Base-by-base conservation (phyloP, 2,888 invertebrate genomes). In the Dicycla oo region DNA sequence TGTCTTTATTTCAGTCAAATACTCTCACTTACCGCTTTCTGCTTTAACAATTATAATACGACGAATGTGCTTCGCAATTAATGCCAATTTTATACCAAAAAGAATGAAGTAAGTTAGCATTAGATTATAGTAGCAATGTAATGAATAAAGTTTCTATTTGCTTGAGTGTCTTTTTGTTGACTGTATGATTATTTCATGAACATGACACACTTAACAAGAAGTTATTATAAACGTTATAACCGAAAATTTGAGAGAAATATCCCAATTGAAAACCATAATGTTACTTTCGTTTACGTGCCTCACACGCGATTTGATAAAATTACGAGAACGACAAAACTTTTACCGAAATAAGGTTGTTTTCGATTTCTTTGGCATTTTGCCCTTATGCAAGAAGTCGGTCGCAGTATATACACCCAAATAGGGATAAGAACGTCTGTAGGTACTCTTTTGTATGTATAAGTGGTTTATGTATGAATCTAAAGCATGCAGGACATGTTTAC, bases 1-100 rank as follows among this genome's bases (percentile, higher is more conserved):
- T 66, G 51, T 75, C 67, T 72, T 66, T 60, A 70, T 43, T 65
- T 68, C 66, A 67, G 63, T 67, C 75, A 86, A 88, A 85, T 88
- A 88, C 89, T 88, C 89, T 90, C 91, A 90, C 91, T 93, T 91
- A 81, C 92, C 93, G 91, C 94, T 94, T 94, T 94, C 94, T 93
- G 93, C 90, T 89, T 92, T 92, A 90, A 90, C 87, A 87, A 88
- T 87, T 85, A 82, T 85, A 83, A 83, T 82, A 83, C 87, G 87
- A 83, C 86, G 87, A 88, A 87, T 87, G 82, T 78, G 78, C 87
- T 84, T 81, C 81, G 86, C 89, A 90, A 92, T 93, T 90, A 91
- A 90, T 89, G 89, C 87, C 89, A 88, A 89, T 91, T 91, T 92
- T 90, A 92, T 91, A 88, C 90, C 86, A 88, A 89, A 88, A 84